Percentiles rank a stretch among this genome's conserved stretches.
Evolutionary conservation across 2,888 invertebrate genomes (phyloP).

Genomic region (Lathronympha strigana): DNA sequence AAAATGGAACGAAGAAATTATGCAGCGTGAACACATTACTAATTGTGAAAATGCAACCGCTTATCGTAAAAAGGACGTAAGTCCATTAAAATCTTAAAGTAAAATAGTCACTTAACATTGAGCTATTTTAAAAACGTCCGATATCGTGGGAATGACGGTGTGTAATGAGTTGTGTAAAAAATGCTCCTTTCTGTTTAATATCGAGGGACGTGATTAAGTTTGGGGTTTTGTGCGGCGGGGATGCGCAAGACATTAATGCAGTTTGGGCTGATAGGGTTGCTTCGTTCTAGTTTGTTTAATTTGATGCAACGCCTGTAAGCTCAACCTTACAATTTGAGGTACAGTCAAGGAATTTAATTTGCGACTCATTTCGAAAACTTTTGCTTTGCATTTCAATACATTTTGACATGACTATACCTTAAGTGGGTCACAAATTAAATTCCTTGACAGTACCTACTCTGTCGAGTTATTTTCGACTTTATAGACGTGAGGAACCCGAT

Average conservation of each 20-base stretch:
- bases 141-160: slow-evolving; percentile 77
- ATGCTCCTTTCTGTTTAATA: slow-evolving; percentile 67
- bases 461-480: no score
- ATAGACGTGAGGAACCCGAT: no score
- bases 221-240: slow-evolving; percentile 77
- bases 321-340: no score
- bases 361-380: no score
- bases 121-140: slow-evolving; percentile 55
- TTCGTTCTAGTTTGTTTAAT: slow-evolving; percentile 15
- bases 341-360: no score
- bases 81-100: background rate
- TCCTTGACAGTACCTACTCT: no score
- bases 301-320: background rate
- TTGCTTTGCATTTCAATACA: no score
- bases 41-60: slow-evolving; percentile 63
- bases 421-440: no score
- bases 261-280: slow-evolving; percentile 62
- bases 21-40: slow-evolving; percentile 82
- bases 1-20: slow-evolving; percentile 70
- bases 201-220: slow-evolving; percentile 77
- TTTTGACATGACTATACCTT: no score
- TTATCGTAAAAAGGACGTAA: slow-evolving; percentile 49
- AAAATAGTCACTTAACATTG: background rate
- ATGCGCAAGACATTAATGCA: slow-evolving; percentile 77
- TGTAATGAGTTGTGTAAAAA: slow-evolving; percentile 76